Conservation (phyloP, 2,797 vertebrate species). For the Crocidura indochinensis region DNA sequence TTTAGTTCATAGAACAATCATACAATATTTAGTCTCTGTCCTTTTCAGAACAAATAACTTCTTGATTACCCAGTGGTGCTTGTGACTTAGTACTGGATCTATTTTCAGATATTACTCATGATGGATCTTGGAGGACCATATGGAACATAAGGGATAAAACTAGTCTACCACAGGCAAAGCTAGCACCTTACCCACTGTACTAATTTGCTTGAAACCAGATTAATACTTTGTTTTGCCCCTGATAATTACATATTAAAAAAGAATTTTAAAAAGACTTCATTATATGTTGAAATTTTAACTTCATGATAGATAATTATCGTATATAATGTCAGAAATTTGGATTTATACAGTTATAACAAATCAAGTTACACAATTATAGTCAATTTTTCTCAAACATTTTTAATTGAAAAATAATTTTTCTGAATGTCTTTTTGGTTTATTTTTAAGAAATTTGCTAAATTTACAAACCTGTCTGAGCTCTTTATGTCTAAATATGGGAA, state of each 20-base stretch:
- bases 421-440: background rate
- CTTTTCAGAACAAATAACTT: no score
- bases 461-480: no score
- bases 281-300: slow-evolving; percentile 9
- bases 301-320: background rate
- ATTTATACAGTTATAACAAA: slow-evolving; percentile 20
- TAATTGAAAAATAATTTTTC: slow-evolving; percentile 6
- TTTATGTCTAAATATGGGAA: no score
- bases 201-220: no score
- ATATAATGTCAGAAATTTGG: slow-evolving; percentile 8
- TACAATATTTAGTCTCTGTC: slow-evolving; percentile 17
- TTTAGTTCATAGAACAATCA: background rate
- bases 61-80: no score
- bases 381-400: slow-evolving; percentile 31
- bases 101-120: no score
- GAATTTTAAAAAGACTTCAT: background rate
- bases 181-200: no score
- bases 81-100: no score
- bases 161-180: no score
- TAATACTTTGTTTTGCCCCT: background rate
- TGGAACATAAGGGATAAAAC: no score
- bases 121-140: no score
- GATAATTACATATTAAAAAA: background rate
- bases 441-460: no score
- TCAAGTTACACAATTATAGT: background rate